phyloP scores from a whole-genome alignment of 2,888 invertebrate species.

The Volucella zonaria region DNA sequence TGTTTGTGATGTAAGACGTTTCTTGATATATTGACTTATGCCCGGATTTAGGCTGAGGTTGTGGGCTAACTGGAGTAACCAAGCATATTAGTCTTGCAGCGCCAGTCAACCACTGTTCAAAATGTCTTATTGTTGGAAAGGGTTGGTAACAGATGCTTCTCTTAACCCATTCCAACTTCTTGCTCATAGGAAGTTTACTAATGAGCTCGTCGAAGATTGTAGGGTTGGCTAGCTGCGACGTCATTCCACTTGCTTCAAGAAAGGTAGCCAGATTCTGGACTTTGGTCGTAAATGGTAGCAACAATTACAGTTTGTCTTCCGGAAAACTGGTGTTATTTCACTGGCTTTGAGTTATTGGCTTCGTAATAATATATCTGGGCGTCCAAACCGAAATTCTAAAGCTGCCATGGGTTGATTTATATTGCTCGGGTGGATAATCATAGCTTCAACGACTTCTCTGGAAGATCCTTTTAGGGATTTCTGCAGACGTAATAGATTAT shows the following conservation, averaged over 20 bases:
- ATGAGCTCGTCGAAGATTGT: conserved; percentile 1
- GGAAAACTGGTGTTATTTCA: conserved; percentile 46
- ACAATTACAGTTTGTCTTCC: conserved; percentile 40
- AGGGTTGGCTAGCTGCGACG: conserved; percentile 36
- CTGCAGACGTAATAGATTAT: conserved; percentile 55
- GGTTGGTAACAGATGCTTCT: neutral
- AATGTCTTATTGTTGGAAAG: neutral
- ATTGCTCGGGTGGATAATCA: conserved; percentile 60
- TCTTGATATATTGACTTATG: neutral
- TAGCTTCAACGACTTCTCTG: conserved; percentile 45
- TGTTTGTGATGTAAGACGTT: neutral
- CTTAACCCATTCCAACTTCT: neutral
- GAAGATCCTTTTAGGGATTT: conserved; percentile 56
- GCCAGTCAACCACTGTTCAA: neutral
- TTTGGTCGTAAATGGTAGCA: conserved; percentile 58
- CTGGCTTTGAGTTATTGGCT: conserved; percentile 40
- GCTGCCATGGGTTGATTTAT: conserved; percentile 46
- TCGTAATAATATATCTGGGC: conserved; percentile 56
- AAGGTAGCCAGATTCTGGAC: conserved; percentile 51
- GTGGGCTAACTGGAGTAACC: neutral
- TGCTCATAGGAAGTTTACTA: neutral
- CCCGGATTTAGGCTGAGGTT: neutral
- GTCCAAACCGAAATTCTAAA: conserved; percentile 47
- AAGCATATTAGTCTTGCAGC: neutral
- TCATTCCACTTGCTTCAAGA: conserved; percentile 40